Percentiles rank a stretch among this genome's conserved stretches.
Evolutionary conservation across 2,113 vertebrate species (phyloP).

Genomic region (Microtus ochrogaster): DNA sequence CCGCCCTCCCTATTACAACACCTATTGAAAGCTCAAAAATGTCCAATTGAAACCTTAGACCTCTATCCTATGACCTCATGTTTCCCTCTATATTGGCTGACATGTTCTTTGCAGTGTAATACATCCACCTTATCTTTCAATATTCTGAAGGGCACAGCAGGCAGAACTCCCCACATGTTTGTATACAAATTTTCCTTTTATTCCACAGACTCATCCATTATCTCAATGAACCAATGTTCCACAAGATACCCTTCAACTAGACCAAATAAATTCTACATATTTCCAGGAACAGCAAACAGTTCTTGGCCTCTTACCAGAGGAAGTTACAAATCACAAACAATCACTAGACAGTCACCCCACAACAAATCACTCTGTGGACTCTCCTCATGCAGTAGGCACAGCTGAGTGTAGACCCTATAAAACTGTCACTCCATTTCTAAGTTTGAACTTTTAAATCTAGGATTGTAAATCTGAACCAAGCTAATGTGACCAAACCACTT

Average conservation of each 20-base stretch:
- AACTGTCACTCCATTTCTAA: slow-evolving; percentile 44
- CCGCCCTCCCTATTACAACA: too few species aligned
- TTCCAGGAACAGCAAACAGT: neutral
- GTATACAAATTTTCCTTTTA: neutral
- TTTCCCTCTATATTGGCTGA: neutral
- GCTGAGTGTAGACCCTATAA: neutral
- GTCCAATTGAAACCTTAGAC: slow-evolving; percentile 17
- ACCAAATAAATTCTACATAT: slow-evolving; percentile 40
- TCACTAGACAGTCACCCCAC: neutral
- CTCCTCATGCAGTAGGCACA: neutral
- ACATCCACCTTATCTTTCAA: neutral
- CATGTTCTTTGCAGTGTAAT: neutral
- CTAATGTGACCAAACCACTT: neutral
- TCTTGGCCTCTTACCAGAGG: neutral
- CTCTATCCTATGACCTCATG: neutral
- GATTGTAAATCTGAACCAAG: slow-evolving; percentile 1
- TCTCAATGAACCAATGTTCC: neutral
- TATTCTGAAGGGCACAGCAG: neutral
- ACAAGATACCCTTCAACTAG: neutral
- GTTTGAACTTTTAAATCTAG: slow-evolving; percentile 31
- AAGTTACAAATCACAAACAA: slow-evolving; percentile 7
- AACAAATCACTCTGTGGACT: slow-evolving; percentile 44
- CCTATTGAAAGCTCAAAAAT: neutral
- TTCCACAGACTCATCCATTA: slow-evolving; percentile 16
- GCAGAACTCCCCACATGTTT: slow-evolving; percentile 31